Percentiles rank a stretch among this genome's conserved stretches.
These are phyloP conservation scores for Apoda limacodes DNA, from an alignment of 2,888 invertebrate genomes.

Conservation along the genomic window DNA sequence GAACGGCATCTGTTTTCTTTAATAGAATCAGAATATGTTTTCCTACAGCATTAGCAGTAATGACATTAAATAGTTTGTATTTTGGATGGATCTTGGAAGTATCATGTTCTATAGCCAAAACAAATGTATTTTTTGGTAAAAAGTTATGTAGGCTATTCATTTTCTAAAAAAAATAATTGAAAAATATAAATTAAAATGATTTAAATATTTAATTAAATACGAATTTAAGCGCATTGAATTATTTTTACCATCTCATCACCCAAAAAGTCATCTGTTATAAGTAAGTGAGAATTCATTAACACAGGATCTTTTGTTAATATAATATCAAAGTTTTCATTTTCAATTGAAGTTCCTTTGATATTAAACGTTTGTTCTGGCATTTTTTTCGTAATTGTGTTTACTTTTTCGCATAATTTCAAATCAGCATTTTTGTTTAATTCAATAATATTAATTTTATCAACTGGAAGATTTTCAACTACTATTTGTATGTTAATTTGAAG, in stretches of 20 bases:
- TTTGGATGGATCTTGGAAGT: slow-evolving; percentile 23
- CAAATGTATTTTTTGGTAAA: slow-evolving; percentile 26
- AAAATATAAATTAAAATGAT: too few relatives aligned
- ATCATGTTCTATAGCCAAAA: slow-evolving; percentile 29
- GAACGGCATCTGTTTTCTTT: slow-evolving; percentile 20
- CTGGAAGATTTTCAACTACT: slow-evolving; percentile 9
- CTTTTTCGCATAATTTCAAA: too few relatives aligned
- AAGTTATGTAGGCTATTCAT: slow-evolving; percentile 23
- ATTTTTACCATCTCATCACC: slow-evolving; percentile 28
- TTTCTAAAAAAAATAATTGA: slow-evolving; percentile 32
- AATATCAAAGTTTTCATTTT: too few relatives aligned
- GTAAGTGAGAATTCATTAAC: too few relatives aligned
- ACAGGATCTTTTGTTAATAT: too few relatives aligned
- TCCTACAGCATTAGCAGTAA: slow-evolving; percentile 31
- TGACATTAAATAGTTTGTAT: slow-evolving; percentile 26
- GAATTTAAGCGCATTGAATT: background rate
- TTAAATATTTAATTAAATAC: slow-evolving; percentile 1
- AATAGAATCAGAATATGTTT: slow-evolving; percentile 30
- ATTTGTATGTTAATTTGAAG: slow-evolving; percentile 6
- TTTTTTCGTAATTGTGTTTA: too few relatives aligned
- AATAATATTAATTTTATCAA: slow-evolving; percentile 2
- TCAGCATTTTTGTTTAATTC: too few relatives aligned
- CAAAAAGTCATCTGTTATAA: slow-evolving; percentile 29
- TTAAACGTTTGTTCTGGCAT: too few relatives aligned
- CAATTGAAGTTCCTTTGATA: too few relatives aligned